Conservation (phyloP, 2,113 vertebrate species). For the Gulo gulo region DNA sequence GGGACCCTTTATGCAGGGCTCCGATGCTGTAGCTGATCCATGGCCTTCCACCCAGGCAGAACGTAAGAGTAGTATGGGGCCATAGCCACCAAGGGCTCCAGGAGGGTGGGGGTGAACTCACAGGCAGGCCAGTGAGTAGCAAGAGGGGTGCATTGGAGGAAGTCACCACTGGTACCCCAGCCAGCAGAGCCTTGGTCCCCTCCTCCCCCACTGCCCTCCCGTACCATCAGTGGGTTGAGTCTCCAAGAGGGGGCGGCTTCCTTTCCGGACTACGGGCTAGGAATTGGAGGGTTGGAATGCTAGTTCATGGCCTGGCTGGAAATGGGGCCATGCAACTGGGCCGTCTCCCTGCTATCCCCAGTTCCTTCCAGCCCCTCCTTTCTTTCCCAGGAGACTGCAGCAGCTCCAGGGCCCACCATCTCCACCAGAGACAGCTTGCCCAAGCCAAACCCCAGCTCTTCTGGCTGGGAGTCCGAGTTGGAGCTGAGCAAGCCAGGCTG, state of each 20-base stretch:
- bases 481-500: slow-evolving; percentile 62
- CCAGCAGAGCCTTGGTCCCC: neutral
- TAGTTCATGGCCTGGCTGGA: neutral
- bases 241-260: neutral
- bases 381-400: slow-evolving; percentile 39
- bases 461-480: fast-evolving
- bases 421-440: neutral
- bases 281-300: neutral
- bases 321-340: neutral
- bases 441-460: neutral
- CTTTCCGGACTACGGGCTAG: neutral
- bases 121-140: neutral
- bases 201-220: neutral
- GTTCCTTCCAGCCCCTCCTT: neutral
- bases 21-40: neutral
- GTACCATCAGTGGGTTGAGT: neutral
- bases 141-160: neutral
- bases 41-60: neutral
- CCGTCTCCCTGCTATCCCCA: neutral
- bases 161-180: neutral
- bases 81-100: neutral
- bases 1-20: neutral
- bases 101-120: neutral
- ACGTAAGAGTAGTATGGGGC: neutral
- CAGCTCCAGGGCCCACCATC: neutral